These are phyloP conservation scores for Drymodes brunneopygia DNA, from an alignment of 2,113 vertebrate species.

Conservation along the genomic window DNA sequence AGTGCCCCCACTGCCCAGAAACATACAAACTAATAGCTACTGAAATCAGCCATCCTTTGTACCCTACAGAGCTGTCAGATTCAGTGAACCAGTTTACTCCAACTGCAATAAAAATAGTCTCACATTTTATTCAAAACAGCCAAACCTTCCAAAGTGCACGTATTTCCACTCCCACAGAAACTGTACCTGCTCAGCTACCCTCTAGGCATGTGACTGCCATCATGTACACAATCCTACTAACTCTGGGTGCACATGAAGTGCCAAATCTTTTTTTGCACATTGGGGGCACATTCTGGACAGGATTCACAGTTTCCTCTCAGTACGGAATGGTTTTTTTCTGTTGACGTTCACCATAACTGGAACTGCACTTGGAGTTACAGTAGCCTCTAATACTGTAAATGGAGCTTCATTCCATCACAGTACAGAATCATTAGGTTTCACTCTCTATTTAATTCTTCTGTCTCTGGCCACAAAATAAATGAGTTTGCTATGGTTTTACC, in stretches of 20 bases:
- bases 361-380: not conserved
- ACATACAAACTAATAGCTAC: conserved; percentile 4
- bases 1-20: conserved; percentile 14
- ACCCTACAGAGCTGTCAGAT: conserved; percentile 10
- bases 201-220: not conserved
- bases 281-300: not conserved
- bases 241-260: not conserved
- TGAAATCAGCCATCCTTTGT: not conserved
- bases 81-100: conserved; percentile 2
- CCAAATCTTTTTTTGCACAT: not conserved
- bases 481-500: conserved; percentile 34
- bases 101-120: not conserved
- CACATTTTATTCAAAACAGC: not conserved
- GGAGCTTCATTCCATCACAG: not conserved
- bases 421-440: not conserved
- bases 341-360: not conserved
- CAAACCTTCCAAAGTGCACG: not conserved
- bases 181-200: not conserved
- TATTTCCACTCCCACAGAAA: not conserved
- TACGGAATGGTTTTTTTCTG: not conserved
- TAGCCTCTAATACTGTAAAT: not conserved
- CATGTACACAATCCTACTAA: not conserved
- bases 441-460: conserved; percentile 9
- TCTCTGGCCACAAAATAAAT: conserved; percentile 29
- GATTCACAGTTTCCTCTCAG: not conserved